phyloP scores from a whole-genome alignment of 92 coral and sea anemone genomes.

The Pocillopora meandrina region DNA sequence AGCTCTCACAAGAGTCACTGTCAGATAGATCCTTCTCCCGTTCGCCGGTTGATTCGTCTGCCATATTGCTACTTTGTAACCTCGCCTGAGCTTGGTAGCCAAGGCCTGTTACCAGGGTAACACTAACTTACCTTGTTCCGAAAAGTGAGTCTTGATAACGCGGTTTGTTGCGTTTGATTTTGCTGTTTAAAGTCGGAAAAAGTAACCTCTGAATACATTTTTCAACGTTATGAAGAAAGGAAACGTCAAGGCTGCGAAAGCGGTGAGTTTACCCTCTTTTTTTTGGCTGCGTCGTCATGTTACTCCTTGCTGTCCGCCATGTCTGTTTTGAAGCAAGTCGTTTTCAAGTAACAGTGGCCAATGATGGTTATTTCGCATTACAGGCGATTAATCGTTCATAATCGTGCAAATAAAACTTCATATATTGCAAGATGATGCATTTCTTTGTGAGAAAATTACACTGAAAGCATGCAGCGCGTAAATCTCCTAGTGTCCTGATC shows the following conservation, averaged over 20 bases:
- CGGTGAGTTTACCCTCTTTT: slow-evolving; percentile 48
- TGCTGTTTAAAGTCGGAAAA: not conserved
- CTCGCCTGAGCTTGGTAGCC: slow-evolving; percentile 45
- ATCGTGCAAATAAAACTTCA: too few species aligned
- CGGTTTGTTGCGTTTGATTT: slow-evolving; percentile 3
- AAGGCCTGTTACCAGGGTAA: slow-evolving; percentile 48
- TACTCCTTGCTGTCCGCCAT: slow-evolving; percentile 44
- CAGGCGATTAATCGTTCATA: too few species aligned
- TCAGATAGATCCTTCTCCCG: not conserved
- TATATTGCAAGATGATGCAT: too few species aligned
- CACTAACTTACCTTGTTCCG: slow-evolving; percentile 16
- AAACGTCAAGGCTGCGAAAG: slow-evolving; percentile 58
- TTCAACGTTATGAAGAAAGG: slow-evolving; percentile 68
- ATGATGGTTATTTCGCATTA: too few species aligned
- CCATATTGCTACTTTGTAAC: slow-evolving; percentile 30
- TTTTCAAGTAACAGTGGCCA: too few species aligned
- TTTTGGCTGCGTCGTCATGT: not conserved
- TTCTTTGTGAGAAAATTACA: too few species aligned
- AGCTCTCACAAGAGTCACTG: not conserved
- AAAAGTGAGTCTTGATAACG: not conserved
- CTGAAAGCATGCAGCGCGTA: too few species aligned
- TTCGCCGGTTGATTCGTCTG: not conserved
- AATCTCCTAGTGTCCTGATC: too few species aligned
- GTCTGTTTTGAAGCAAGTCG: slow-evolving; percentile 13
- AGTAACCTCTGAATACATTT: not conserved